Evolutionary conservation across 2,888 invertebrate species (phyloP).

Genomic region (Protodeltote pygarga): DNA sequence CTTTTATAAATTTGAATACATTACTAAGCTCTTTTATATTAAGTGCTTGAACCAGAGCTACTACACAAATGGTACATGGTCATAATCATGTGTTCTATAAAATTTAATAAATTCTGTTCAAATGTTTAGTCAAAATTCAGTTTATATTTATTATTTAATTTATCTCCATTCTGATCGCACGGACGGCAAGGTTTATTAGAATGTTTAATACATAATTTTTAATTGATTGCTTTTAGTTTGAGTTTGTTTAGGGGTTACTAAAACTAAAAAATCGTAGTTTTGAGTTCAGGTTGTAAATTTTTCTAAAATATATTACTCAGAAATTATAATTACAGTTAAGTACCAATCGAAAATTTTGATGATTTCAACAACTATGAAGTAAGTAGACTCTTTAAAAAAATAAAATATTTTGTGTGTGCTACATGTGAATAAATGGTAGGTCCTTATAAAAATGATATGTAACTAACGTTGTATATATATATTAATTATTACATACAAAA

Average conservation of each 20-base stretch:
- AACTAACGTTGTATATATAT: constrained; percentile 58
- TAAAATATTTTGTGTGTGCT: constrained; percentile 25
- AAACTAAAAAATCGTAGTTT: constrained; percentile 48
- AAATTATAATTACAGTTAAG: constrained; percentile 55
- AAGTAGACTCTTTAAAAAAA: constrained; percentile 15
- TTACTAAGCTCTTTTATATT: constrained; percentile 54
- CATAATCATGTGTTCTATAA: constrained; percentile 52
- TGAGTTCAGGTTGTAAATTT: constrained; percentile 69
- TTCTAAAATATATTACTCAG: constrained; percentile 74
- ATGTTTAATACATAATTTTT: constrained; percentile 41
- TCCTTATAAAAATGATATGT: constrained; percentile 79
- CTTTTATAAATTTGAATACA: constrained; percentile 19
- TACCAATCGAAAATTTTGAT: constrained; percentile 38
- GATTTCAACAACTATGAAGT: constrained; percentile 18
- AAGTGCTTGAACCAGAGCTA: constrained; percentile 29
- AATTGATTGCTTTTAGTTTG: constrained; percentile 24
- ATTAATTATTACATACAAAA: constrained; percentile 43
- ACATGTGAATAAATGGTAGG: constrained; percentile 44
- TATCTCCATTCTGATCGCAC: constrained; percentile 38
- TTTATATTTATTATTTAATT: constrained; percentile 21
- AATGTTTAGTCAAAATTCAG: constrained; percentile 38
- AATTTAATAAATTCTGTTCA: constrained; percentile 26
- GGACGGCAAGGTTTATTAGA: constrained; percentile 71
- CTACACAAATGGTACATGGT: constrained; percentile 46
- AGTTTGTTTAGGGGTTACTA: constrained; percentile 30